A percentile compares a stretch with the other conserved stretches of the same genome.
phyloP scores from a whole-genome alignment of 2,113 vertebrate species.

The Lagopus leucura region DNA sequence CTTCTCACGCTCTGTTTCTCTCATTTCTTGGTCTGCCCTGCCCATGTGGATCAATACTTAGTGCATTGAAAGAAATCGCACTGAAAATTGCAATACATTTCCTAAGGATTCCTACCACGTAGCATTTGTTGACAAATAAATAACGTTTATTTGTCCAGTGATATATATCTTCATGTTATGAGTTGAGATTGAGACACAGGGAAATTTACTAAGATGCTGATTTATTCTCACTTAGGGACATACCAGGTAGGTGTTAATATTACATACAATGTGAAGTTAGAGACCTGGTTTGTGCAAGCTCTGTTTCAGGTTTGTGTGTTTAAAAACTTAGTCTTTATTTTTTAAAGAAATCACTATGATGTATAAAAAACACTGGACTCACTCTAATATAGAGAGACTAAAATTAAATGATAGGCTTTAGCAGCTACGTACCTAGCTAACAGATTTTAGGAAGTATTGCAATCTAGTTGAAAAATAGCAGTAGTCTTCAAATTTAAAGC shows the following conservation, averaged over 20 bases:
- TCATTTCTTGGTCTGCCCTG: background rate
- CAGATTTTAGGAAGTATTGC: background rate
- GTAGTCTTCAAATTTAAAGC: background rate
- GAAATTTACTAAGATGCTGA: background rate
- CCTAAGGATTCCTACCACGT: background rate
- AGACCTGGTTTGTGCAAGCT: background rate
- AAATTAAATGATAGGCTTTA: background rate
- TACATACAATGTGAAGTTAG: background rate
- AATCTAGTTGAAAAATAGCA: background rate
- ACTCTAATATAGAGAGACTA: background rate
- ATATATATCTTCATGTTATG: background rate
- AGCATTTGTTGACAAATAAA: background rate
- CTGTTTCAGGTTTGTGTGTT: background rate
- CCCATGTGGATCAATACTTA: background rate
- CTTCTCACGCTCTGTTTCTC: background rate
- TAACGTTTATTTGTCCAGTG: background rate
- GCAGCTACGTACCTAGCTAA: background rate
- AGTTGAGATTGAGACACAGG: background rate
- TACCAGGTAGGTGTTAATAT: background rate
- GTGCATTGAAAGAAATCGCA: background rate
- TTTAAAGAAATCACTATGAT: background rate
- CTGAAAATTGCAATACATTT: background rate
- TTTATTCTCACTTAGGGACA: background rate
- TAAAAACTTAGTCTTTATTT: background rate
- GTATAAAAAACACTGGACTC: background rate